phyloP scores from a whole-genome alignment of 2,797 vertebrate species.

The Brachymystax lenok region DNA sequence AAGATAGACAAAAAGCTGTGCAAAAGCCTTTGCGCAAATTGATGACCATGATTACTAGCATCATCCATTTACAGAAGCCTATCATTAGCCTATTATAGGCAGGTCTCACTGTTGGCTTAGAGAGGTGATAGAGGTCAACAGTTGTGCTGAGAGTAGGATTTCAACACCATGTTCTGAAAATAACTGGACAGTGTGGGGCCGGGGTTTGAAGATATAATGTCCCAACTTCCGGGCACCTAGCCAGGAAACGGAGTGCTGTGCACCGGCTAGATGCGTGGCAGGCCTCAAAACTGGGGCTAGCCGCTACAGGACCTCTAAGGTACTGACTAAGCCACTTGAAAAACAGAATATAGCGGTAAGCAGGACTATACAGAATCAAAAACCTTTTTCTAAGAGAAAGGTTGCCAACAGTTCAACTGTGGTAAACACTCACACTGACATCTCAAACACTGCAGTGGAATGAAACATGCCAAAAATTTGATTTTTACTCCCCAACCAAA shows the following conservation, averaged over 20 bases:
- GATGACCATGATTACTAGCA: background rate
- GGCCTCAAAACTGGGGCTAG: background rate
- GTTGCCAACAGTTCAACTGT: too few species aligned
- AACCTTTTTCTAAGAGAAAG: too few species aligned
- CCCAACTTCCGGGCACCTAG: slow-evolving; percentile 1
- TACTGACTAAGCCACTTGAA: background rate
- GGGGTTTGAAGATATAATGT: background rate
- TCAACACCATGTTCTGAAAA: slow-evolving; percentile 39
- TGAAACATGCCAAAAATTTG: too few species aligned
- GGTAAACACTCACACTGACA: too few species aligned
- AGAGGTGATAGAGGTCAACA: background rate
- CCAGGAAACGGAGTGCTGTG: background rate
- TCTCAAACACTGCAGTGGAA: too few species aligned
- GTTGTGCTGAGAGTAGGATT: slow-evolving; percentile 27
- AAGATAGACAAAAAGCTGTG: too few species aligned
- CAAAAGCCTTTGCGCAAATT: too few species aligned
- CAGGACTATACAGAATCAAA: background rate
- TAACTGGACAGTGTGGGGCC: slow-evolving; percentile 15
- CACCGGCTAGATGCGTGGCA: slow-evolving; percentile 13
- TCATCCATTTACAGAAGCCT: background rate
- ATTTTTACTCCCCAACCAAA: too few species aligned
- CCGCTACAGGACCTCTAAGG: background rate
- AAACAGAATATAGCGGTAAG: background rate
- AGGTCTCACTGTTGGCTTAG: background rate
- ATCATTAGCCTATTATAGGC: too few species aligned